Percentiles rank a stretch among this genome's conserved stretches.
phyloP scores from a whole-genome alignment of 1,140 invertebrate species.

The Drosophila lacertosa region DNA sequence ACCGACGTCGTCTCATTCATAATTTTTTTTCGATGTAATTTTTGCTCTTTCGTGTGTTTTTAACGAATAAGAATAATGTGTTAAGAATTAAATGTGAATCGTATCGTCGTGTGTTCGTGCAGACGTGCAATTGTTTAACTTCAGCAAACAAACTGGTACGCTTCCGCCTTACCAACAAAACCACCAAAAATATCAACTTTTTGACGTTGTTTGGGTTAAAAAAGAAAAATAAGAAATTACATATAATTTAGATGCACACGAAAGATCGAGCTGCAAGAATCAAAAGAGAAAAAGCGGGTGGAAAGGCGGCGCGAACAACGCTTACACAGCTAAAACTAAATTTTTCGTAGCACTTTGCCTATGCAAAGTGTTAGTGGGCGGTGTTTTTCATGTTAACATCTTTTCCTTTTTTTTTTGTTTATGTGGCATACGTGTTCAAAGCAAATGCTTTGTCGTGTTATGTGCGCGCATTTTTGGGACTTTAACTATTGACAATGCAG shows the following conservation, averaged over 20 bases:
- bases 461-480: conserved; percentile 5
- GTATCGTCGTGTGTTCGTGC: conserved; percentile 55
- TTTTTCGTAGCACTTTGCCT: background rate
- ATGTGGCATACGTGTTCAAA: conserved; percentile 66
- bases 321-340: conserved; percentile 22
- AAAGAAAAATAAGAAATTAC: conserved; percentile 24
- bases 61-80: conserved; percentile 56
- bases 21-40: conserved; percentile 55
- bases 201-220: conserved; percentile 22
- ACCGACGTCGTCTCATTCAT: conserved; percentile 49
- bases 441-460: conserved; percentile 3
- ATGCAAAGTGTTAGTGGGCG: conserved; percentile 40
- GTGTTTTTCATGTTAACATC: conserved; percentile 47
- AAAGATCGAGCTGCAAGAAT: conserved; percentile 2
- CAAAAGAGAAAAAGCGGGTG: background rate
- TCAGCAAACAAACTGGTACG: conserved; percentile 53
- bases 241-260: conserved; percentile 20
- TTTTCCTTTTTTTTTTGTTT: conserved; percentile 57
- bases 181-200: conserved; percentile 16
- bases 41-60: conserved; percentile 54
- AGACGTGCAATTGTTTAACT: conserved; percentile 50
- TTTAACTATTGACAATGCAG: background rate
- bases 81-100: conserved; percentile 50
- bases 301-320: background rate
- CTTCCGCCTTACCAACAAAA: conserved; percentile 13